Conservation (phyloP, 2,113 vertebrate genomes). For the Gobio gobio region DNA sequence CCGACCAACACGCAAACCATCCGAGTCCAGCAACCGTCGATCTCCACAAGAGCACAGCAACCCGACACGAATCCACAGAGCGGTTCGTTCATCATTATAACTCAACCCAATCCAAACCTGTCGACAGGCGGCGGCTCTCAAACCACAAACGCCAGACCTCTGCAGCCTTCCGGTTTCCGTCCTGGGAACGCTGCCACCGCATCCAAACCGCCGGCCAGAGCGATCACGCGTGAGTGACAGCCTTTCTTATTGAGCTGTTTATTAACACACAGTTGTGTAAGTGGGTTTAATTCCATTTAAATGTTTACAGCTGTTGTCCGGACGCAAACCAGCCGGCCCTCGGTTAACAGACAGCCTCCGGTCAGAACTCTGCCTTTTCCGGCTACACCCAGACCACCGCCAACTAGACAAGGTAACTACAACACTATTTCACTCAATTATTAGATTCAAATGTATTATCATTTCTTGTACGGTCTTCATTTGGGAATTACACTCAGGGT, state of each 20-base stretch:
- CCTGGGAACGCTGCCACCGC: not conserved
- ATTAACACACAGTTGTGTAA: not conserved
- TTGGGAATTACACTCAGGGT: too few relatives aligned
- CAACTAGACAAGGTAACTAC: slow-evolving; percentile 50
- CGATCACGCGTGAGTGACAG: slow-evolving; percentile 64
- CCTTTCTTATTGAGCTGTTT: not conserved
- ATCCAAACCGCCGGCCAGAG: slow-evolving; percentile 54
- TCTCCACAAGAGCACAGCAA: not conserved
- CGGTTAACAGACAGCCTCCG: slow-evolving; percentile 46
- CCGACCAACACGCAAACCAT: slow-evolving; percentile 22
- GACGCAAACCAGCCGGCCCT: slow-evolving; percentile 44
- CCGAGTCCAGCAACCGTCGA: slow-evolving; percentile 41
- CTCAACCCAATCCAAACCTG: slow-evolving; percentile 26
- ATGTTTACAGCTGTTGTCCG: slow-evolving; percentile 47
- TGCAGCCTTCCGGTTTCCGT: not conserved
- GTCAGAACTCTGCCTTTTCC: slow-evolving; percentile 43
- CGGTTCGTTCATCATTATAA: not conserved
- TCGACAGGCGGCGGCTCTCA: not conserved
- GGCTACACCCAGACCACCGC: slow-evolving; percentile 34
- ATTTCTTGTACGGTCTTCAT: too few relatives aligned
- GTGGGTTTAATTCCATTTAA: not conserved
- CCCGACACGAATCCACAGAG: not conserved
- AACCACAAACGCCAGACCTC: slow-evolving; percentile 43
- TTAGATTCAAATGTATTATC: too few relatives aligned
- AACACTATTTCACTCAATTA: not conserved